Percentiles rank a stretch among this genome's conserved stretches.
These are phyloP conservation scores for Sarcophilus harrisii DNA, from an alignment of 2,797 vertebrate species.

Conservation along the genomic window DNA sequence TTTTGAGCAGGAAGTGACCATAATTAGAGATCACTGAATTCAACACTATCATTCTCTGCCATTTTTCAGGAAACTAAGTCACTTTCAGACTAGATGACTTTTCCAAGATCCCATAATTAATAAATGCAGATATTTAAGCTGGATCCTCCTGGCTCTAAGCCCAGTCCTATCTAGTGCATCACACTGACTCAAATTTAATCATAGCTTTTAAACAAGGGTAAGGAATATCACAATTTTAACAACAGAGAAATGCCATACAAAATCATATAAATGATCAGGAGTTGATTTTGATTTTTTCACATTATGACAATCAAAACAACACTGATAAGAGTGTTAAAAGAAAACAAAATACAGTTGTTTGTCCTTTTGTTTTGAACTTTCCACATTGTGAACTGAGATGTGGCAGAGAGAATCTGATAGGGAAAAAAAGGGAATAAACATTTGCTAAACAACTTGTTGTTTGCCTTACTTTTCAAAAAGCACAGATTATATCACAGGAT, in stretches of 20 bases:
- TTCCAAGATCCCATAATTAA: not conserved
- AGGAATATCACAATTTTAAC: not conserved
- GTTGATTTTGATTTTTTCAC: not conserved
- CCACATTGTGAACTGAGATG: not conserved
- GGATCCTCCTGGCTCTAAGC: not conserved
- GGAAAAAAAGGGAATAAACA: not conserved
- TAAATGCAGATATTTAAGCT: not conserved
- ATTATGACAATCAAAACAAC: not conserved
- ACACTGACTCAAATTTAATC: not conserved
- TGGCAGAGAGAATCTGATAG: not conserved
- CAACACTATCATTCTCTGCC: not conserved
- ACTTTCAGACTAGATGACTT: not conserved
- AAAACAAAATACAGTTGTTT: not conserved
- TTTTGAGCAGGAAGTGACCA: not conserved
- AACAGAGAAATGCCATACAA: conserved; percentile 17
- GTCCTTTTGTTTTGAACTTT: conserved; percentile 25
- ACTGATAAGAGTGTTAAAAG: not conserved
- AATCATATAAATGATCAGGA: not conserved
- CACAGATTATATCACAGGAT: not conserved
- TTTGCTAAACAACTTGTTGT: not conserved
- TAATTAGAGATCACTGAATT: not conserved
- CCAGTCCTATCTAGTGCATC: not conserved
- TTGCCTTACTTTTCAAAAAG: not conserved
- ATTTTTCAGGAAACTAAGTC: not conserved
- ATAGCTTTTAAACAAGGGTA: not conserved